A percentile compares a stretch with the other conserved stretches of the same genome.
phyloP scores from a whole-genome alignment of 2,797 vertebrate genomes.

The Hippopotamyrus pictus region DNA sequence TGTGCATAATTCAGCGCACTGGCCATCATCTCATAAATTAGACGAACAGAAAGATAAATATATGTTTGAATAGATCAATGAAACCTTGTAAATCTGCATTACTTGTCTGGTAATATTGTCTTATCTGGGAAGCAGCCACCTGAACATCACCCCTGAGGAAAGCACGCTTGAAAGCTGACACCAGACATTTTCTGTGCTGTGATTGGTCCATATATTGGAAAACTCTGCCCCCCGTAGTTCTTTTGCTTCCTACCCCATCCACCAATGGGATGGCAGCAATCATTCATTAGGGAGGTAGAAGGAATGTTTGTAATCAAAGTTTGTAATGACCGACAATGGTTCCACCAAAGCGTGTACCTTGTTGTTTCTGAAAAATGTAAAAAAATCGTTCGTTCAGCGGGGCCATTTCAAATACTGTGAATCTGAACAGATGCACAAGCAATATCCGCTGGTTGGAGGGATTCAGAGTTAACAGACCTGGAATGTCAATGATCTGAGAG shows the following conservation, averaged over 20 bases:
- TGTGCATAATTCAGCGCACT: conserved; percentile 54
- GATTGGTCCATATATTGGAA: background rate
- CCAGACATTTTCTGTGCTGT: background rate
- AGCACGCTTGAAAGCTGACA: background rate
- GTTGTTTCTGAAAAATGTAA: background rate
- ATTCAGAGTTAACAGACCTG: conserved; percentile 67
- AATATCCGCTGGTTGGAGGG: conserved; percentile 45
- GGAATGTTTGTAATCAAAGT: background rate
- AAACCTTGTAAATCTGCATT: conserved; percentile 53
- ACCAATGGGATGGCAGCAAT: background rate
- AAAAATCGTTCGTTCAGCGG: background rate
- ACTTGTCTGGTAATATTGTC: conserved; percentile 53
- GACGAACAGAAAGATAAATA: conserved; percentile 60
- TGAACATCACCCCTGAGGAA: background rate
- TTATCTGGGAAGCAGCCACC: background rate
- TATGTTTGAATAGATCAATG: conserved; percentile 53
- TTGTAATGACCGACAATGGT: background rate
- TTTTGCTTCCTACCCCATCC: background rate
- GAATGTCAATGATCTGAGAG: conserved; percentile 50
- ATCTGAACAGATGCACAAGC: background rate
- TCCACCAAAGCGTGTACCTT: background rate
- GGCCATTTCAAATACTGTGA: background rate
- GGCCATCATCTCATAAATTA: conserved; percentile 50
- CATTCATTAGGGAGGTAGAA: background rate
- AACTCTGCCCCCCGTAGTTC: background rate